Evolutionary conservation across 1,140 invertebrate genomes (phyloP), one percentile per base, ranked within the genome.

Genomic region (Anoplolepis gracilipes): DNA sequence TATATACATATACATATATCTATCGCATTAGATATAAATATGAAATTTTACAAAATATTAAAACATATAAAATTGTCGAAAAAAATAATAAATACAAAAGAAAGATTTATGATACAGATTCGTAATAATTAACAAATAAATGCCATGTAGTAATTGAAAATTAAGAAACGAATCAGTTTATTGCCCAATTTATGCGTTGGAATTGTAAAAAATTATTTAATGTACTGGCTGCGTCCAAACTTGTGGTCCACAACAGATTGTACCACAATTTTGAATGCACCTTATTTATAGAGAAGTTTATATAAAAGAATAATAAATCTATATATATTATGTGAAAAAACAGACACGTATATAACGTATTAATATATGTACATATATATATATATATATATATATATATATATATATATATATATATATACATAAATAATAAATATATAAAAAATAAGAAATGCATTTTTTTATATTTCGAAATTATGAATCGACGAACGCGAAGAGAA

Each of bases 1-100:
- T 7, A 39, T 7, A 39, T 7, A 39, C 36, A 39, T 7, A 39
- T 7, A 39, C 7, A 39, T 22, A 22, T 25, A 61, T 61, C 13
- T 25, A 61, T 49, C 11, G 25, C 22, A 61, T 22, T 49, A 16
- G 57, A 25, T 49, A 49, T 49, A 49, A 6, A 19, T 49, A 19
- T 49, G 64, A 65, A 19, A 53, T 33, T 75, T 49, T 39, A 33
- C 73, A n/a, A n/a, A n/a, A n/a, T n/a, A 62, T 25, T 64, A 3
- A 64, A 64, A 62, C n/a, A 28, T 16, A 55, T 16, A 55, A 49
- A 46, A 39, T 61, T 25, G 22, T 25, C 8, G 25, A 30, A 75
- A 73, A 22, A 72, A 25, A 36, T 16, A 39, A 73, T 28, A 33
- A 22, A 73, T 49, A 25, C 36, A 53, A 22, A 73, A 36, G n/a